Evolutionary conservation across 1,140 invertebrate genomes (phyloP), one percentile per base, ranked within the genome.

Genomic region (Diabrotica virgifera): DNA sequence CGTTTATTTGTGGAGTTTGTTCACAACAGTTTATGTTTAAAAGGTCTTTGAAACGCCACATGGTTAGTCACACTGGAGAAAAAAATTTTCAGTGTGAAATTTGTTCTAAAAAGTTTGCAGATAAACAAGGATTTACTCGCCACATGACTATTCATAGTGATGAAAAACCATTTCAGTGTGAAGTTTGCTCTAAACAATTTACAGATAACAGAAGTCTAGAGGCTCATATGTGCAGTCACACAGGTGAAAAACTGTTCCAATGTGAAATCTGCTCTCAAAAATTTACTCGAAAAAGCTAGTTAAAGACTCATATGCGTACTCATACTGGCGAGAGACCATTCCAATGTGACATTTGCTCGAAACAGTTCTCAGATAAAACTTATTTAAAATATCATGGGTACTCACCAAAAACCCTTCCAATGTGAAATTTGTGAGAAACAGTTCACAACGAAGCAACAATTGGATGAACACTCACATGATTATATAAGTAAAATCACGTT

Each of bases 181-280:
- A 82, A 66, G 80, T 84, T 63, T 94, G 92, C 77, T 84, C 88
- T 10, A 87, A 92, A 74, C 82, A 87, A 6, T 94, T 95, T 78
- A 90, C 89, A 0, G 91, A 93, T 36, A 50, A 53, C 11, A 59
- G 46, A 24, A 61, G 58, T 13, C 62, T 70, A 56, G 65, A 37
- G 12, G 62, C 65, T 53, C 80, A 80, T 54, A 75, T 77, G 73
- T 74, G 74, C 69, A 73, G 72, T 13, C 86, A 88, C 70, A 38
- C 57, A 0, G 82, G 84, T 5, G 85, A 86, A 73, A 80, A 83
- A 24, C 85, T 85, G 2, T 87, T 80, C 70, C 71, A 80, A 9
- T 89, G 87, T 68, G 80, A 84, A 56, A 72, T 83, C 5, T 89
- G 87, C 73, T 77, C 81, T 38, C 87, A 90, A 5, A 87, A 86